Conservation (phyloP, 2,113 vertebrate species). For the Salvelinus fontinalis region DNA sequence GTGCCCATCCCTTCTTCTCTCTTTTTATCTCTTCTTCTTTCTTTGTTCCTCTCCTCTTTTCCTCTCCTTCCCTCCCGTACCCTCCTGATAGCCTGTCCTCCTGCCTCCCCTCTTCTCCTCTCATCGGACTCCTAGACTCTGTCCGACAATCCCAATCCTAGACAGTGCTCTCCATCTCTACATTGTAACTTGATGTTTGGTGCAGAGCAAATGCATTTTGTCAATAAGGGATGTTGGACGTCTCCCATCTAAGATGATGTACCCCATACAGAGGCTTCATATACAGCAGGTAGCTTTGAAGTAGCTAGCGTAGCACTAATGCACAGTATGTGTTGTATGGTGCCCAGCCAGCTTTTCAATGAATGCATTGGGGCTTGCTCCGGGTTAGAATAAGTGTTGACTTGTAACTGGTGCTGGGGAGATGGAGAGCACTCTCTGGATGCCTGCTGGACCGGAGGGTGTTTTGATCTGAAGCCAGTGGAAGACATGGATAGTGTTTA, state of each 20-base stretch:
- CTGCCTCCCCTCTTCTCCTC: not conserved
- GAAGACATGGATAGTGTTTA: not conserved
- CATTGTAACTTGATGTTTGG: constrained; percentile 14
- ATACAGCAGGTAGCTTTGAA: too few species aligned
- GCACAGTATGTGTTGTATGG: not conserved
- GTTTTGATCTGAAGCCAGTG: constrained; percentile 24
- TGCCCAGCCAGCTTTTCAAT: constrained; percentile 13
- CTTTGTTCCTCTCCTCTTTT: not conserved
- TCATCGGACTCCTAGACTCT: not conserved
- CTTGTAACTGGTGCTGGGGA: constrained; percentile 10
- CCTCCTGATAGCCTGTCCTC: not conserved
- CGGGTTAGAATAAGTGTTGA: constrained; percentile 41
- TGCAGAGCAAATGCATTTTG: constrained; percentile 19
- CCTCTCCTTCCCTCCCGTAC: not conserved
- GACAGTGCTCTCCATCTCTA: not conserved
- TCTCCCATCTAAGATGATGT: too few species aligned
- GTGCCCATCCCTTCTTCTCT: not conserved
- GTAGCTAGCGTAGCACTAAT: not conserved
- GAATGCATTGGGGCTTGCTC: constrained; percentile 24
- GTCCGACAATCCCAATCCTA: too few species aligned
- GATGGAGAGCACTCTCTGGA: too few species aligned
- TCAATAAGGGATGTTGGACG: not conserved
- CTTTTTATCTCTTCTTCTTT: not conserved
- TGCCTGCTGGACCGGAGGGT: constrained; percentile 21
- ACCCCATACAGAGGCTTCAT: too few species aligned